Evolutionary conservation across 92 coral and sea anemone species (phyloP).

Genomic region (Actinernus sp.): DNA sequence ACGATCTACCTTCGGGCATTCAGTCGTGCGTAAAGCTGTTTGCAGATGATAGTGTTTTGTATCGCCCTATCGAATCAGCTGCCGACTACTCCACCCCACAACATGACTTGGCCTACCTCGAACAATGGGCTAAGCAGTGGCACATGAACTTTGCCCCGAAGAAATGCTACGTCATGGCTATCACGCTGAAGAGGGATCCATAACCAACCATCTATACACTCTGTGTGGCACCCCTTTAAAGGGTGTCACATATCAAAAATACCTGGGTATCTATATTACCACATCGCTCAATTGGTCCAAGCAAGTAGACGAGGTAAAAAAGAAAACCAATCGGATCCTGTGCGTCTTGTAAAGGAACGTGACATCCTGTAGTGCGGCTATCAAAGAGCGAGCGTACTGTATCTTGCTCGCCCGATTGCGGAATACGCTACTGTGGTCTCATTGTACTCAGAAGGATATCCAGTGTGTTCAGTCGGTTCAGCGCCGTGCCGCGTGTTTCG

Average conservation of each 20-base stretch:
- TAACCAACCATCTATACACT: too few relatives aligned
- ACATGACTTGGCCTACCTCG: too few relatives aligned
- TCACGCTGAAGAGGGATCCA: too few relatives aligned
- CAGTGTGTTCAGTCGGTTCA: background rate
- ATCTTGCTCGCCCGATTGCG: background rate
- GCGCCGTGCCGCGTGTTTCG: background rate
- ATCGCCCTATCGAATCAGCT: too few relatives aligned
- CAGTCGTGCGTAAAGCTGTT: too few relatives aligned
- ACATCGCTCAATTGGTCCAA: background rate
- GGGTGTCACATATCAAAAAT: background rate
- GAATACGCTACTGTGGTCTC: background rate
- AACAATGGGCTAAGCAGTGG: too few relatives aligned
- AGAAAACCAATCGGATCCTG: background rate
- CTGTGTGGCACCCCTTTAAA: background rate
- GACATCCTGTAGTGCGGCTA: background rate
- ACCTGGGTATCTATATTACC: background rate
- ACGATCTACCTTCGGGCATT: too few relatives aligned
- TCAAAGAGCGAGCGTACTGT: background rate
- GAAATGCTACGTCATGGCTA: too few relatives aligned
- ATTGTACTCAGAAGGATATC: background rate
- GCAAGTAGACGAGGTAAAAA: background rate
- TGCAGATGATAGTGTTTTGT: too few relatives aligned
- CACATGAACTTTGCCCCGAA: too few relatives aligned
- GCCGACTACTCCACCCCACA: too few relatives aligned
- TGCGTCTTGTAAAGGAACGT: background rate